These are phyloP conservation scores for Reticulitermes speratus DNA, from an alignment of 1,140 invertebrate species.

Conservation along the genomic window DNA sequence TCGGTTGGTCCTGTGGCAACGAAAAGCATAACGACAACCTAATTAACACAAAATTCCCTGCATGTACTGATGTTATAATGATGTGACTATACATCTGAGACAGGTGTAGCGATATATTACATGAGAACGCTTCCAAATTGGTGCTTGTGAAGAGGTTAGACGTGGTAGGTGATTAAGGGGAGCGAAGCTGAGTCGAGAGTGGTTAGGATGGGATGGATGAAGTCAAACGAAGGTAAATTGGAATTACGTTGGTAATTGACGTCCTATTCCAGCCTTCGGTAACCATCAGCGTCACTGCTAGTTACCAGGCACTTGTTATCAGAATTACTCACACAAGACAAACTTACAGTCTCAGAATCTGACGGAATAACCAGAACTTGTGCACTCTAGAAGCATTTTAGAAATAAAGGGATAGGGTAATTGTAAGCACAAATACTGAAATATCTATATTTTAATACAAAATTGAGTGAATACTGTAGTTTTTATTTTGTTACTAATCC, in stretches of 20 bases:
- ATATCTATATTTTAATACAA: too few species aligned
- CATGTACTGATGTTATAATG: too few species aligned
- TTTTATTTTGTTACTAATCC: too few species aligned
- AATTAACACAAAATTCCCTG: too few species aligned
- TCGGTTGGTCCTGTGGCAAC: too few species aligned
- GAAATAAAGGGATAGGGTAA: too few species aligned
- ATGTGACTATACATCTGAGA: neutral
- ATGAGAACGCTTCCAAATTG: slow-evolving; percentile 1
- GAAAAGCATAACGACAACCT: too few species aligned
- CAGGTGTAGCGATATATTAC: neutral
- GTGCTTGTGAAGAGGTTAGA: slow-evolving; percentile 5
- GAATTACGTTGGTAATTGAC: slow-evolving; percentile 8
- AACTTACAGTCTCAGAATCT: neutral
- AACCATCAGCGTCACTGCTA: neutral
- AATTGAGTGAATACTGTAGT: too few species aligned
- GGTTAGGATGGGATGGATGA: neutral
- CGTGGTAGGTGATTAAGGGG: neutral
- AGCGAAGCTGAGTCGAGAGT: neutral
- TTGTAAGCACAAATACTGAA: too few species aligned
- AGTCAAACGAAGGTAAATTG: slow-evolving; percentile 16
- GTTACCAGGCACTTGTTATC: neutral
- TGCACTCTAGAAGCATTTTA: neutral
- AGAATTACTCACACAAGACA: neutral
- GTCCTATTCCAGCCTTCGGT: slow-evolving; percentile 6
- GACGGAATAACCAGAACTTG: neutral